phyloP scores from a whole-genome alignment of 2,113 vertebrate genomes.

The Psittacara wagleri region DNA sequence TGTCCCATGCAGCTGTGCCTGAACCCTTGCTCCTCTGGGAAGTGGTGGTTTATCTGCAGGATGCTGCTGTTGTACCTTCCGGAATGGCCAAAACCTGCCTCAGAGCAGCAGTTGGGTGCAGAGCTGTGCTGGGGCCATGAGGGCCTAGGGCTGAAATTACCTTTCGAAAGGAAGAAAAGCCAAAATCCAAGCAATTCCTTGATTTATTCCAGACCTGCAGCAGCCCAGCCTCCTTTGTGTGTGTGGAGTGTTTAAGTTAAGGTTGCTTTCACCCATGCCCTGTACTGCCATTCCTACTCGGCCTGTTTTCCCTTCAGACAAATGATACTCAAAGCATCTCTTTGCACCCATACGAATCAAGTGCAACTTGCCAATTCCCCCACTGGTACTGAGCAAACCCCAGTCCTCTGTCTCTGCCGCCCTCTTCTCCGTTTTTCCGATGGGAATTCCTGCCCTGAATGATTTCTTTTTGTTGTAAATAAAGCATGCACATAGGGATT shows the following conservation, averaged over 20 bases:
- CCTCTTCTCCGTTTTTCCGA: neutral
- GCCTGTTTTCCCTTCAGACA: neutral
- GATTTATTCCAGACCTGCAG: neutral
- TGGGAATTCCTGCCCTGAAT: neutral
- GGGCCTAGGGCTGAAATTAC: neutral
- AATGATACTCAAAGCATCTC: neutral
- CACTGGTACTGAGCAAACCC: neutral
- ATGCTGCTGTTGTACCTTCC: neutral
- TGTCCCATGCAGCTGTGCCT: accelerated
- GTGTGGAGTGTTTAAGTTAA: neutral
- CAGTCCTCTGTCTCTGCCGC: neutral
- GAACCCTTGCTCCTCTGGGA: accelerated
- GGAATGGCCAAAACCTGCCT: neutral
- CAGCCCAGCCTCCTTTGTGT: neutral
- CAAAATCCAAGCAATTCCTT: neutral
- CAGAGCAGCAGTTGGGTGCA: neutral
- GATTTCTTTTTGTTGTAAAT: constrained; percentile 60
- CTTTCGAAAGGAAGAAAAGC: neutral
- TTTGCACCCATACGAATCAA: neutral
- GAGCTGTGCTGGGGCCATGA: neutral
- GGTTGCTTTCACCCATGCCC: neutral
- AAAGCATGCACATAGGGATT: constrained; percentile 70
- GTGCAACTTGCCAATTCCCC: neutral
- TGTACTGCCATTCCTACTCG: neutral
- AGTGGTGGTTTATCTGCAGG: neutral